Evolutionary conservation across 1,140 invertebrate genomes (phyloP), one percentile per base, ranked within the genome.

Genomic region (Drosophila asahinai): DNA sequence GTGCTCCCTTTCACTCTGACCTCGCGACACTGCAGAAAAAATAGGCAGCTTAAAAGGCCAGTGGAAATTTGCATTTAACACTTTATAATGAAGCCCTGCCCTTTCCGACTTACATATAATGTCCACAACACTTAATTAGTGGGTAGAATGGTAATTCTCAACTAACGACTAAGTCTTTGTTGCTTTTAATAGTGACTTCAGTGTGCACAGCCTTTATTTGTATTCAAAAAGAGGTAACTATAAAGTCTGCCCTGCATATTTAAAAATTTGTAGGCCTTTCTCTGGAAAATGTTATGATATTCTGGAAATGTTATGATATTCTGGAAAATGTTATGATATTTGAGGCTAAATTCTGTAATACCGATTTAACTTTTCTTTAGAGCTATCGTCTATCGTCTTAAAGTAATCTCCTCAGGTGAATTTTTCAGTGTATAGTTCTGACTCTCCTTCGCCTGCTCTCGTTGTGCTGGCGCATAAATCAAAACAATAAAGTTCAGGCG

Each of bases 401-500:
- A 9, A 33, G 30, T 3, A 8, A 33, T 1, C 36, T 12, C 11
- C 15, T 36, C 2, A 7, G 6, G 2, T 22, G 7, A 14, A 47
- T 30, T 33, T 59, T 59, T 1, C 65, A 60, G 54, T 71, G 67
- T 14, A 3, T 36, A 36, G 63, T 25, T n/a, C 25, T 17, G 36
- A 36, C 45, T 49, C 65, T 55, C 38, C 40, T 25, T 42, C 38
- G 38, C 19, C 30, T 49, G 40, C 25, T 33, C 66, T 60, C 58
- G 81, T 64, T 89, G 74, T 90, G 78, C 79, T 48, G 57, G 78
- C 79, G 86, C 86, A 89, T 89, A 89, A 89, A 89, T 89, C 86
- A 89, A 89, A 90, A 89, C 86, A 89, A 90, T 89, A 89, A 90
- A 90, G 86, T 89, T 89, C 81, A 89, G 81, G 86, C 81, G 65